Base-by-base conservation (phyloP, 2,888 invertebrate genomes). In the Acanthosepion esculentum region DNA sequence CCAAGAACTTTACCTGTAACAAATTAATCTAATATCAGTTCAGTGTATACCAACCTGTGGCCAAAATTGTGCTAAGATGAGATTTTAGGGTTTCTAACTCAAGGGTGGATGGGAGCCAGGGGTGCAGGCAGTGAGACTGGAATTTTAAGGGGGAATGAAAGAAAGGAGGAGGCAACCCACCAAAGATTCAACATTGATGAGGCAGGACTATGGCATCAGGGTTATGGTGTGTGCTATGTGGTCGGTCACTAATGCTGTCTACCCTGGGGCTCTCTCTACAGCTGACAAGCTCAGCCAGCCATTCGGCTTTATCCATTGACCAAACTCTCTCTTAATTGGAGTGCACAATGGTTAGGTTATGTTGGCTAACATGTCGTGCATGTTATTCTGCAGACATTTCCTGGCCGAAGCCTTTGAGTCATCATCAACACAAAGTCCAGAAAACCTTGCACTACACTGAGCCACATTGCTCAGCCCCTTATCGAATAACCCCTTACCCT, bases 211-310 rank as follows among this genome's bases (percentile, higher is more conserved):
- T 78, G 78, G 78, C 78, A 78, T 78, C 33, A 78, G 78, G 78
- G 78, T 78, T n/a, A 78, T 78, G 78, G n/a, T 78, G 78, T n/a
- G 78, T 78, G 78, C 78, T 78, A 78, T n/a, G 78, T 78, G 78
- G 78, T 78, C n/a, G n/a, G 78, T 78, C 78, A n/a, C 78, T 78
- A n/a, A 78, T 33, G 78, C 33, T 78, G 78, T 78, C 78, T n/a
- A 78, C 78, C 78, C 78, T 33, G 78, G n/a, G 78, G 78, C 78
- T 78, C 33, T 78, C 78, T 78, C n/a, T 78, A 78, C n/a, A 78
- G 78, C 78, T 78, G 78, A 78, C 78, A 78, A 78, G n/a, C 78
- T 18, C 78, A 78, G 78, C n/a, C 78, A 78, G 78, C 78, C 78
- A 78, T 78, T 78, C 78, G 78, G n/a, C n/a, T 78, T 78, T 33